Base-by-base conservation (phyloP, 2,888 invertebrate genomes). In the Plebejus melissa region DNA sequence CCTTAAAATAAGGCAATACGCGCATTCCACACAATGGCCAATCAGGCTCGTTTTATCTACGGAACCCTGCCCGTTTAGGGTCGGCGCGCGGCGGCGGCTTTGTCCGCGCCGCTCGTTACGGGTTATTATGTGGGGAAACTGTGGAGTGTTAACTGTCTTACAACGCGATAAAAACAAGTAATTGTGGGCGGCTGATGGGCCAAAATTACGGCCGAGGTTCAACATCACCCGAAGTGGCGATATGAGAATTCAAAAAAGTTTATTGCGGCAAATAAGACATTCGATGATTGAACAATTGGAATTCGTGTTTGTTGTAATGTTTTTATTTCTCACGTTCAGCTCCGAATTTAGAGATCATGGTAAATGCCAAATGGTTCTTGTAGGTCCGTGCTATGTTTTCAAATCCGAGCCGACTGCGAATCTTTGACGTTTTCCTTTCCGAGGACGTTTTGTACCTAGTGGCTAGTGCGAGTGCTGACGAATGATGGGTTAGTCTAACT, bases 111-210 rank as follows among this genome's bases (percentile, higher is more conserved):
- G 60, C 60, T 65, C 60, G 60, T 65, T 65, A 65, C 28, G 32
- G 60, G 60, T 65, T 65, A 65, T 65, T 65, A 65, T 65, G 60
- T 65, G 60, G 60, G 58, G 60, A 28, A 28, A 65, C 60, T 65
- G 60, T 28, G 28, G 28, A 65, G 60, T 32, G 60, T 65, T 65
- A 65, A 65, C 60, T 22, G 22, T 22, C 22, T 65, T 65, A 28
- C 32, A 65, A 28, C 13, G 2, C 60, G 60, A 65, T 65, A 32
- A 65, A 65, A 65, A 65, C 32, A 28, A 65, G 28, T 65, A 65
- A 65, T 32, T 65, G 60, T 65, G 60, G 28, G 28, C 60, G 60
- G 28, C 28, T 65, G 60, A 65, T 28, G 60, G 28, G 3, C 60
- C 28, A 28, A 65, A 65, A 65, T 32, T 65, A 28, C 11, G 60